A percentile compares a stretch with the other conserved stretches of the same genome.
Conservation (phyloP, 2,888 invertebrate genomes). For the Graphium colonna region DNA sequence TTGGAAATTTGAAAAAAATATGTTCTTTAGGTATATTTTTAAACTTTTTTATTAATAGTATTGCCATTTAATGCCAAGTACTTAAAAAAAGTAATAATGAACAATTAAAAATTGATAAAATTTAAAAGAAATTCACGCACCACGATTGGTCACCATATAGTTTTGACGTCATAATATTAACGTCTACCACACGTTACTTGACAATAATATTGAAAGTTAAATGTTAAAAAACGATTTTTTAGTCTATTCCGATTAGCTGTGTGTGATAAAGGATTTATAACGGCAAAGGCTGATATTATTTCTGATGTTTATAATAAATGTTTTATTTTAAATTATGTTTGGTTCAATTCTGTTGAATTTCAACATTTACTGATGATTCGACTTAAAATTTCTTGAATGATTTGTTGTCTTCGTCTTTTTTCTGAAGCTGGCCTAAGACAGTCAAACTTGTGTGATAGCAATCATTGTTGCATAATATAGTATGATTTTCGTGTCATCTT, state of each 20-base stretch:
- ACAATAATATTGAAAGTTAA: background rate
- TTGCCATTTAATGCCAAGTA: too few species aligned
- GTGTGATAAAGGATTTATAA: conserved; percentile 26
- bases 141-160: conserved; percentile 1
- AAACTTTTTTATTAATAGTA: too few species aligned
- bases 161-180: conserved; percentile 2
- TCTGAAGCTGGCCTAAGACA: too few species aligned
- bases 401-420: too few species aligned
- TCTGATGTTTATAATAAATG: conserved; percentile 20
- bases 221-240: background rate
- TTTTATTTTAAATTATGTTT: conserved; percentile 17
- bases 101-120: background rate
- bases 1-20: too few species aligned
- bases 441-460: too few species aligned
- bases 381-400: too few species aligned
- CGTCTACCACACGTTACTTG: background rate
- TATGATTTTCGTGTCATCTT: too few species aligned
- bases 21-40: too few species aligned
- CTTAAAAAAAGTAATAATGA: background rate
- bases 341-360: conserved; percentile 16
- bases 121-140: background rate
- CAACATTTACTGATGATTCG: conserved; percentile 9
- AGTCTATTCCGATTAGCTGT: conserved; percentile 25
- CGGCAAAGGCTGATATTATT: conserved; percentile 22
- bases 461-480: too few species aligned